Percentiles rank a stretch among this genome's conserved stretches.
Conservation (phyloP, 2,797 vertebrate genomes). For the Siniperca obscura region DNA sequence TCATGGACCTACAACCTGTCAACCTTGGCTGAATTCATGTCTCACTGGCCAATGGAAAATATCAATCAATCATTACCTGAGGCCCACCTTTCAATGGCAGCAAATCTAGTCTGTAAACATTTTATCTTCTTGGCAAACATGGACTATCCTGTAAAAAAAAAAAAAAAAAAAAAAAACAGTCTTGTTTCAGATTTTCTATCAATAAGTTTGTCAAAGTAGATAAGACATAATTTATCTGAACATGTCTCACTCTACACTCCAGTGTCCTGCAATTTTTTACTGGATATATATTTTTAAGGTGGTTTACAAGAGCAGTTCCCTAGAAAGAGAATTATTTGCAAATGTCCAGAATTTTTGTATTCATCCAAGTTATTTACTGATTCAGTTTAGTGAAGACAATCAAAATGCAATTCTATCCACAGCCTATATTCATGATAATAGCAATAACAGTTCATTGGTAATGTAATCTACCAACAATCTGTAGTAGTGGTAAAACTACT, state of each 20-base stretch:
- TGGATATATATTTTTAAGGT: not conserved
- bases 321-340: not conserved
- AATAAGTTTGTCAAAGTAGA: conserved; percentile 27
- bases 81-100: conserved; percentile 53
- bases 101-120: conserved; percentile 68
- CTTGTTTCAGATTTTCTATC: conserved; percentile 19
- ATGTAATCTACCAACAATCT: not conserved
- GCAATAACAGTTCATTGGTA: not conserved
- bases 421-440: not conserved
- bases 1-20: conserved; percentile 72
- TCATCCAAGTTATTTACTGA: not conserved
- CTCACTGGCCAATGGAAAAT: conserved; percentile 63
- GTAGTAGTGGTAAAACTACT: not conserved
- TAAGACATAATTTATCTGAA: not conserved
- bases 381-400: not conserved
- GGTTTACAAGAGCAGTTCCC: not conserved
- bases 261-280: not conserved
- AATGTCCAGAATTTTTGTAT: not conserved
- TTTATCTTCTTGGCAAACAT: conserved; percentile 35
- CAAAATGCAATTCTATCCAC: not conserved
- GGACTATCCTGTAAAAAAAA: not conserved
- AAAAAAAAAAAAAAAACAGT: not conserved
- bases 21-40: conserved; percentile 72
- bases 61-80: conserved; percentile 73
- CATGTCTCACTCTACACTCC: not conserved